Base-by-base conservation (phyloP, 1,140 invertebrate species). In the Camponotus pennsylvanicus region DNA sequence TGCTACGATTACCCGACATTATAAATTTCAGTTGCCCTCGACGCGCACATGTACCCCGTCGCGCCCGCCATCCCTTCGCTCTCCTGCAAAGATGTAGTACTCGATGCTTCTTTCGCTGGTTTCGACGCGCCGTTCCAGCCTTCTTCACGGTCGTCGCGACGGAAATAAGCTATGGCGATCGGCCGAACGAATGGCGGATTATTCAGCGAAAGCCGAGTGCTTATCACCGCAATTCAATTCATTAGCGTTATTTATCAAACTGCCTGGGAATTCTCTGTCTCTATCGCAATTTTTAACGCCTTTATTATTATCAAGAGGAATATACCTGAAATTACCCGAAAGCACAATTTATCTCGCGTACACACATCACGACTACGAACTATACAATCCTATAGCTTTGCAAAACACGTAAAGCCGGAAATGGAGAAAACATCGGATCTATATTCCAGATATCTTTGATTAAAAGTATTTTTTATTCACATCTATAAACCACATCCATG, bases 21-120 rank as follows among this genome's bases (percentile, higher is more conserved):
- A 93, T 93, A 93, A 93, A 93, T 93, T 93, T 93, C 90, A 90
- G 92, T 92, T 92, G 88, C 92, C 89, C 89, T 90, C 90, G 80
- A 91, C 88, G 88, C 88, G 85, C 88, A 91, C 89, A 89, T 88
- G 76, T 34, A 70, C 64, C 52, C 70, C 66, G 49, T 57, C 52
- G 66, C 78, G 15, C 73, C 78, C 75, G 67, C 42, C 75, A 63
- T 71, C 64, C 45, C 49, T 6, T 40, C 57, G 40, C 21, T 32
- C 45, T 63, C 61, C 79, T 37, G 76, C 40, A 73, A 64, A 75
- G 52, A 49, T 13, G 15, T 13, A 52, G 63, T 9, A 45, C 55
- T 3, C 27, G 49, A 0, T 52, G 71, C 61, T 37, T 80, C 85
- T 42, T 42, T 18, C 11, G 13, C 66, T 83, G 69, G 21, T 15